Conservation (phyloP, 2,888 invertebrate species). For the Drosophila robusta region DNA sequence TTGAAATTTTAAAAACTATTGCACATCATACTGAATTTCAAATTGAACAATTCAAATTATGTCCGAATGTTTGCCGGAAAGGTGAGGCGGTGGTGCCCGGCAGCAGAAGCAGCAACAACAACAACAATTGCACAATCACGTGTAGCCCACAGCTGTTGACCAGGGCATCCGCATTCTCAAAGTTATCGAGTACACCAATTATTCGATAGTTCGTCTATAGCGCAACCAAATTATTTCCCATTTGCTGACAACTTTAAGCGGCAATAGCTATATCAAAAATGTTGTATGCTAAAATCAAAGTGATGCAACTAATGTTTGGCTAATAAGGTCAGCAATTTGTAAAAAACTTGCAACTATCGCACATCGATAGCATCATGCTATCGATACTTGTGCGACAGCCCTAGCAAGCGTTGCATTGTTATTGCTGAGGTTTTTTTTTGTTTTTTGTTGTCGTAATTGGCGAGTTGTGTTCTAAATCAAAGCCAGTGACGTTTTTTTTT, state of each 20-base stretch:
- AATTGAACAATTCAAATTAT: conserved; percentile 6
- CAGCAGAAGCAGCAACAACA: conserved; percentile 49
- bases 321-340: neutral
- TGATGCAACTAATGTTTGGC: neutral
- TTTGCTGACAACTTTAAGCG: neutral
- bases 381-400: conserved; percentile 46
- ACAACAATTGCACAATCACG: conserved; percentile 54
- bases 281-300: neutral
- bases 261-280: no score
- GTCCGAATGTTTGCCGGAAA: conserved; percentile 13
- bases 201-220: conserved; percentile 11
- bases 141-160: conserved; percentile 59
- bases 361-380: conserved; percentile 24
- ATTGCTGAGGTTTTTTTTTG: conserved; percentile 40
- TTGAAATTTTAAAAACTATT: conserved; percentile 23
- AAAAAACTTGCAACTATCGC: neutral
- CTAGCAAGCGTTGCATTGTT: conserved; percentile 58
- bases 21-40: conserved; percentile 34
- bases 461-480: conserved; percentile 30
- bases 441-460: conserved; percentile 38
- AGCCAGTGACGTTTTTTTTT: conserved; percentile 16
- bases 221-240: neutral
- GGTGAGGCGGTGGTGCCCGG: conserved; percentile 18
- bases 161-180: conserved; percentile 28
- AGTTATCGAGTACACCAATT: conserved; percentile 33